Evolutionary conservation across 2,888 invertebrate species (phyloP).

Genomic region (Lepidochrysops patricia): DNA sequence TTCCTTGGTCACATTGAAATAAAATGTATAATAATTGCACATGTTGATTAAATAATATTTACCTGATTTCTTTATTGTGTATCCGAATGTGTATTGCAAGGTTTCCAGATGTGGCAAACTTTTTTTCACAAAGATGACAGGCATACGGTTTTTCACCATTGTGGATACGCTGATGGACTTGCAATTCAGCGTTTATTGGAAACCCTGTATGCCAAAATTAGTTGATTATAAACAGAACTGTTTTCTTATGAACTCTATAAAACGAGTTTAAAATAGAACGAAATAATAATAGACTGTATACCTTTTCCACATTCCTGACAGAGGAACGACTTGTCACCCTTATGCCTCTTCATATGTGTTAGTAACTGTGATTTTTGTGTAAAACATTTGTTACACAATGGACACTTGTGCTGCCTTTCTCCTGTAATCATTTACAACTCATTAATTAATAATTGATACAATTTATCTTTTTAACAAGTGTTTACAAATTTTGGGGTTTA

Average conservation of each 20-base stretch:
- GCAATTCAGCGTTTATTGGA: slow-evolving; percentile 56
- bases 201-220: slow-evolving; percentile 55
- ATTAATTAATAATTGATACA: no score
- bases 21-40: no score
- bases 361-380: slow-evolving; percentile 60
- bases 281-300: no score
- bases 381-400: slow-evolving; percentile 59
- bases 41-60: slow-evolving; percentile 12
- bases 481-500: no score
- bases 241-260: no score
- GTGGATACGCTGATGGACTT: slow-evolving; percentile 60
- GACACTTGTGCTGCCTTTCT: slow-evolving; percentile 55
- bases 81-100: slow-evolving; percentile 61
- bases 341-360: slow-evolving; percentile 61
- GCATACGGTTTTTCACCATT: slow-evolving; percentile 67
- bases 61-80: slow-evolving; percentile 66
- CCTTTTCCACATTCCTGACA: slow-evolving; percentile 69
- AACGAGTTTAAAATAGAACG: no score
- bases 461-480: no score
- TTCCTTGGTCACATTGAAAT: no score
- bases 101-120: slow-evolving; percentile 63
- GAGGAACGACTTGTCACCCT: slow-evolving; percentile 58
- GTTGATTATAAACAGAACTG: no score
- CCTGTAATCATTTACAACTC: slow-evolving; percentile 41
- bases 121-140: slow-evolving; percentile 58